Conservation (phyloP, 2,113 vertebrate species). For the Theropithecus gelada region DNA sequence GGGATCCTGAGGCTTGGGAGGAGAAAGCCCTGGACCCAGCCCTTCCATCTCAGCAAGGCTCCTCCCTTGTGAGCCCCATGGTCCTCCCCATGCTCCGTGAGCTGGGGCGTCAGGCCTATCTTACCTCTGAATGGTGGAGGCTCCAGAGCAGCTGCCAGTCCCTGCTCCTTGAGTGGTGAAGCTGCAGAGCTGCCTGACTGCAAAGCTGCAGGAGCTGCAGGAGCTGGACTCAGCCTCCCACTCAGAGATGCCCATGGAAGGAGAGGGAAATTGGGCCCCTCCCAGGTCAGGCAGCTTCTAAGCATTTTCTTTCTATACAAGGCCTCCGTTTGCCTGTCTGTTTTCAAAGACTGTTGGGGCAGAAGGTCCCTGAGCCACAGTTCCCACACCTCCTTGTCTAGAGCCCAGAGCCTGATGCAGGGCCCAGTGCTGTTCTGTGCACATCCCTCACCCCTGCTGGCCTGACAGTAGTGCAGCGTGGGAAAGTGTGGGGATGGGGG, state of each 20-base stretch:
- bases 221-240: not conserved
- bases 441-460: not conserved
- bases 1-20: not conserved
- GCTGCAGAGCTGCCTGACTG: no score
- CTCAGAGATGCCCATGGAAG: not conserved
- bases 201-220: not conserved
- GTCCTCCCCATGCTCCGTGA: no score
- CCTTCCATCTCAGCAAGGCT: no score
- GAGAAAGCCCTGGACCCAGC: rapidly evolving
- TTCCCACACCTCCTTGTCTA: no score
- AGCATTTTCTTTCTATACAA: not conserved
- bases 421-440: not conserved
- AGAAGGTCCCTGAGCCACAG: no score
- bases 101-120: no score
- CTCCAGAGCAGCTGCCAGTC: no score
- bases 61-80: rapidly evolving
- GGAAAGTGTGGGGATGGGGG: not conserved
- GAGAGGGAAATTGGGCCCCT: not conserved
- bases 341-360: no score
- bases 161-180: no score
- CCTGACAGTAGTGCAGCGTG: not conserved
- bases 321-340: no score
- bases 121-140: no score
- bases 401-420: no score
- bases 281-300: not conserved